Conservation (phyloP, 2,888 invertebrate species). For the Apoderus coryli region DNA sequence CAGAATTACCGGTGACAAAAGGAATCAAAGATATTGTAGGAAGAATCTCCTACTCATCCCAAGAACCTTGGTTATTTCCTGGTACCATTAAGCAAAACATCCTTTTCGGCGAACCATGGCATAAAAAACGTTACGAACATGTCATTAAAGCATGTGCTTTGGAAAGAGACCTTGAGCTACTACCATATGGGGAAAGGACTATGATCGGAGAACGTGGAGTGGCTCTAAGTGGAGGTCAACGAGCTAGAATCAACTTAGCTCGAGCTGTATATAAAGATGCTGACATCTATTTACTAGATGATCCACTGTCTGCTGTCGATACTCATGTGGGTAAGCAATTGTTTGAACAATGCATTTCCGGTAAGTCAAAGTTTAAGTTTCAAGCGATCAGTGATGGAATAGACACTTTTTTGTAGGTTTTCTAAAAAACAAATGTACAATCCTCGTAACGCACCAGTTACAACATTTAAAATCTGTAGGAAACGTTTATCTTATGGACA, state of each 20-base stretch:
- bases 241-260: constrained; percentile 62
- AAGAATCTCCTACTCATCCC: constrained; percentile 54
- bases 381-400: neutral
- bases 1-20: constrained; percentile 47
- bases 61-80: constrained; percentile 63
- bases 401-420: constrained; percentile 21
- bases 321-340: constrained; percentile 60
- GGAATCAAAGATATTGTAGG: constrained; percentile 51
- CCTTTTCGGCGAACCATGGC: constrained; percentile 53
- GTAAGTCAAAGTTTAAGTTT: constrained; percentile 9
- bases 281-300: constrained; percentile 63
- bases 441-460: constrained; percentile 73
- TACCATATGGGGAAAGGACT: constrained; percentile 58
- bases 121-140: constrained; percentile 34
- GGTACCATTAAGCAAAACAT: constrained; percentile 65
- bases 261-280: constrained; percentile 65
- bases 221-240: constrained; percentile 66
- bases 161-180: constrained; percentile 49
- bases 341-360: constrained; percentile 54
- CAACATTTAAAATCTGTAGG: constrained; percentile 58
- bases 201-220: constrained; percentile 66
- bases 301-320: constrained; percentile 69
- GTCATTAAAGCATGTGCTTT: constrained; percentile 49
- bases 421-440: constrained; percentile 45
- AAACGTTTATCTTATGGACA: constrained; percentile 47